phyloP scores from a whole-genome alignment of 2,888 invertebrate species.

The Cyrtodaria siliqua region DNA sequence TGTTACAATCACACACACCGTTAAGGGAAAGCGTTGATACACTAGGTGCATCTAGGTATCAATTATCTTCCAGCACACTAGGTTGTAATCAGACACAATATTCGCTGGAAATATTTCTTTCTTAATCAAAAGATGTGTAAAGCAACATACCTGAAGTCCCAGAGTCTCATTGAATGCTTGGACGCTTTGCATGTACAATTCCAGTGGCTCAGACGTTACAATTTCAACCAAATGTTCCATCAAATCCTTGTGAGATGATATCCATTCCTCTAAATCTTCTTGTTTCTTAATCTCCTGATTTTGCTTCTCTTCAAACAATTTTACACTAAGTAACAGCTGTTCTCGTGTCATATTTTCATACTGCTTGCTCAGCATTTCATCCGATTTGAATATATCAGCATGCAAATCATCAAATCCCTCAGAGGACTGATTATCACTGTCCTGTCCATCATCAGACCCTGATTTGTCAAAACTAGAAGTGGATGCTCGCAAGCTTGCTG shows the following conservation, averaged over 20 bases:
- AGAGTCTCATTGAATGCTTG: constrained; percentile 41
- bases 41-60: too few species aligned
- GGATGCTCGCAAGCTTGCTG: constrained; percentile 47
- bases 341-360: constrained; percentile 53
- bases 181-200: constrained; percentile 34
- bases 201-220: constrained; percentile 45
- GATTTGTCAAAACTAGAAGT: constrained; percentile 59
- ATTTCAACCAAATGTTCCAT: constrained; percentile 43
- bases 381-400: constrained; percentile 47
- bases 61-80: too few species aligned
- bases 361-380: constrained; percentile 22
- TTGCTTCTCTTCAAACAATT: constrained; percentile 51
- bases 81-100: too few species aligned
- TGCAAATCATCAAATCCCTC: constrained; percentile 32
- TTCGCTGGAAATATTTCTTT: too few species aligned
- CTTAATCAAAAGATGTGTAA: too few species aligned
- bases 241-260: neutral
- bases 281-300: constrained; percentile 42
- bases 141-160: constrained; percentile 31
- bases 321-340: constrained; percentile 53
- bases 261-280: constrained; percentile 35
- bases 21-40: too few species aligned
- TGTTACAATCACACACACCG: too few species aligned
- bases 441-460: constrained; percentile 50
- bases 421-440: constrained; percentile 43